Evolutionary conservation across 1,140 invertebrate genomes (phyloP).

Genomic region (Ruditapes philippinarum): DNA sequence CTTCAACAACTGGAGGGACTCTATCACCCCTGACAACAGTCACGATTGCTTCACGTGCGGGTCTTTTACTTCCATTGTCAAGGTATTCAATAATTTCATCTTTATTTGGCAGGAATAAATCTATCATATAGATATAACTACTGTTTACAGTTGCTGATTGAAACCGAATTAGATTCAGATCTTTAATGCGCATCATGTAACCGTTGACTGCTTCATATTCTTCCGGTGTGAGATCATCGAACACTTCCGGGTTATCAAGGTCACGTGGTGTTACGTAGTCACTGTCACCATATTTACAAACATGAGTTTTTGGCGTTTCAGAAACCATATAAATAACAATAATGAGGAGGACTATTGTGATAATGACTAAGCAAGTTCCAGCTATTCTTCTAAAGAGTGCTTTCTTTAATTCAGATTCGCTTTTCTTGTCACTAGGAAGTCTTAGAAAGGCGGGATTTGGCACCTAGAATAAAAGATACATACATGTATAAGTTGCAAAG

Average conservation of each 20-base stretch:
- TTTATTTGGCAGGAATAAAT: constrained; percentile 32
- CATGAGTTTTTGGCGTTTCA: neutral
- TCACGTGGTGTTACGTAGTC: constrained; percentile 41
- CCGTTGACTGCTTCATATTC: constrained; percentile 30
- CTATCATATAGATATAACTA: constrained; percentile 57
- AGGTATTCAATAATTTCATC: constrained; percentile 26
- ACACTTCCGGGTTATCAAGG: constrained; percentile 42
- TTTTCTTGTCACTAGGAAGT: neutral
- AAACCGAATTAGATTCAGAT: neutral
- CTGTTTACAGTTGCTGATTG: constrained; percentile 29
- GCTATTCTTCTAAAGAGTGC: neutral
- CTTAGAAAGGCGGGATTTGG: neutral
- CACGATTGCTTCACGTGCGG: constrained; percentile 20
- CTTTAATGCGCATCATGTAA: constrained; percentile 17
- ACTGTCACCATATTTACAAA: constrained; percentile 17
- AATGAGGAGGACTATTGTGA: neutral
- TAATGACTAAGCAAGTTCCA: neutral
- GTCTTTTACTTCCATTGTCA: constrained; percentile 14
- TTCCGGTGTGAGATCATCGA: constrained; percentile 48
- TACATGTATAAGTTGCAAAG: no score
- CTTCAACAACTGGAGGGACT: constrained; percentile 19
- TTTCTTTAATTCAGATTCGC: neutral
- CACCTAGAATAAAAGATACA: neutral
- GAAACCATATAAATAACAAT: constrained; percentile 30
- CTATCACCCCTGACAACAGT: constrained; percentile 20